Base-by-base conservation (phyloP, 92 coral and sea anemone species). In the Zoanthus sociatus region DNA sequence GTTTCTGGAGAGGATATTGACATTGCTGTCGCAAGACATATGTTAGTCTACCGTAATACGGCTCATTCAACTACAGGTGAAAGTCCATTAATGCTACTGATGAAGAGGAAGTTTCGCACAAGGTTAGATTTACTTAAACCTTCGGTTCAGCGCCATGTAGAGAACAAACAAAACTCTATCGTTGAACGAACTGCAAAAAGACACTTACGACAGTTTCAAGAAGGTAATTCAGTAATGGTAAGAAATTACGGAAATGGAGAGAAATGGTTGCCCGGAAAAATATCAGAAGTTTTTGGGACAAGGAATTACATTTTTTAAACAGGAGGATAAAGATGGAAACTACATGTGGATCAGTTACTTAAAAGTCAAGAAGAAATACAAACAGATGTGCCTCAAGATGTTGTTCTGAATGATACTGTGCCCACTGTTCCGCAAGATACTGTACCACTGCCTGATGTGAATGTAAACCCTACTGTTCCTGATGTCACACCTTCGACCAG, bases 41-140 rank as follows among this genome's bases (percentile, higher is more conserved):
- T 90, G 73, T 72, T 89, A 63, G 83, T 83, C 32, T 83, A 89
- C 74, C 87, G 89, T 6, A 83, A 83, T 68, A 88, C 94, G 11
- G 87, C 91, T 13, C 91, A 91, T 84, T 77, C 91, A 37, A 86
- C 92, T 1, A 92, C 92, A 37, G 92, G 89, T 1, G 90, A 92
- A 73, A 47, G 88, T 11, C 94, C 88, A 46, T 79, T 89, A 3
- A 66, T 89, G 88, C 83, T 90, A 42, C 91, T 90, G 9, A 92
- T 92, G 93, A 87, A 84, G 56, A 83, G 93, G 86, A 60, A 76
- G 66, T 58, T 92, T 48, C 87, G 91, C 67, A 86, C 88, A 33
- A 85, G 88, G 7, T 76, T 90, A 16, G 89, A 90, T 90, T 78
- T 90, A 55, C 61, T 86, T 50, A 72, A 33, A 7, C 94, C 89